phyloP scores from a whole-genome alignment of 1,140 invertebrate species.

The Sarcophaga peregrina region DNA sequence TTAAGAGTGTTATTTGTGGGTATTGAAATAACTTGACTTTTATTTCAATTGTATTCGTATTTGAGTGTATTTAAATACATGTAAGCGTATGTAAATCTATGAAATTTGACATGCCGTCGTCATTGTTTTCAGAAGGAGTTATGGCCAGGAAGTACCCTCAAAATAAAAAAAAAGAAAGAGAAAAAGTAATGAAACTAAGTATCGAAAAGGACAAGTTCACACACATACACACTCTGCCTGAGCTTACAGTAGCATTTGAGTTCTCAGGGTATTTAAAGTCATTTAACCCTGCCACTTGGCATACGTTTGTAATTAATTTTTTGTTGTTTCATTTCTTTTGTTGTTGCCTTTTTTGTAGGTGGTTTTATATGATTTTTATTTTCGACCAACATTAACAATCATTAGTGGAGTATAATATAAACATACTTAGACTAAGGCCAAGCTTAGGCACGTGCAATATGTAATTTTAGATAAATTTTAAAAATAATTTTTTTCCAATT shows the following conservation, averaged over 20 bases:
- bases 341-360: background rate
- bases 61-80: background rate
- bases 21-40: slow-evolving; percentile 22
- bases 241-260: too few relatives aligned
- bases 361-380: background rate
- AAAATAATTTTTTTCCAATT: too few relatives aligned
- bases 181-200: too few relatives aligned
- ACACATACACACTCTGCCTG: too few relatives aligned
- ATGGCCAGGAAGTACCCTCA: too few relatives aligned
- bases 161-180: too few relatives aligned
- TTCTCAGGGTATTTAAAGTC: slow-evolving; percentile 34
- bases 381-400: slow-evolving; percentile 1
- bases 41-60: slow-evolving; percentile 6
- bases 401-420: slow-evolving; percentile 16
- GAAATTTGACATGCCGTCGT: background rate
- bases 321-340: slow-evolving; percentile 1
- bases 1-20: background rate
- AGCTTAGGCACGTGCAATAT: background rate
- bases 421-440: background rate
- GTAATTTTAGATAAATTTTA: background rate
- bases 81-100: slow-evolving; percentile 7
- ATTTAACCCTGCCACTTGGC: slow-evolving; percentile 27
- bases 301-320: slow-evolving; percentile 34
- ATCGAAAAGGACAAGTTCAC: too few relatives aligned
- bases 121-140: background rate